Evolutionary conservation across 2,888 invertebrate genomes (phyloP), one percentile per base, ranked within the genome.

Genomic region (Spodoptera exigua): DNA sequence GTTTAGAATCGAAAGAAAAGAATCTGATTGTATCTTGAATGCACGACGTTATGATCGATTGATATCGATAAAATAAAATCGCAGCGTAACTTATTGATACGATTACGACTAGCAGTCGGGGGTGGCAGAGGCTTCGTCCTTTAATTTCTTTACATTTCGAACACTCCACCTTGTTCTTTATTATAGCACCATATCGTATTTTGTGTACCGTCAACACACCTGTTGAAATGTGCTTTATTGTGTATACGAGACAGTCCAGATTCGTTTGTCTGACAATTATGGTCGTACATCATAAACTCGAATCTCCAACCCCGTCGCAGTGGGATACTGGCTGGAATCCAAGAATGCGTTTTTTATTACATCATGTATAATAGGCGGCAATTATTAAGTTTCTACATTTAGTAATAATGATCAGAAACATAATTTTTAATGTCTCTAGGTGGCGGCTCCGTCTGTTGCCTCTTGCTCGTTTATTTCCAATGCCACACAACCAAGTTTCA

Each of bases 311-410:
- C 86, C 87, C 84, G 82, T 64, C 92, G 52, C 92, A 89, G 91
- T 90, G 89, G 92, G 92, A 83, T 87, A 84, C 88, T 74, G 72
- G 59, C 69, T 71, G 76, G 78, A 75, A 81, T 82, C 79, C 83
- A 87, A 84, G 89, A 91, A 91, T 90, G 87, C 81, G 74, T 86
- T 89, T 90, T 91, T 89, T 89, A 87, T 86, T 83, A 82, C 81
- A 81, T 76, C 82, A 84, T 87, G 53, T 88, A 87, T 86, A 87
- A 87, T 85, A 80, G 79, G 72, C 83, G 80, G 81, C 87, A 86
- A 89, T 90, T 89, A 91, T 89, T 84, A 90, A 89, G 86, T 89
- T 87, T 89, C 86, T 86, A 83, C 83, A 80, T 88, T 87, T 87
- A 82, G 82, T 88, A 90, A 88, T 91, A 90, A 92, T 89, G 89